Conservation (phyloP, 1,140 invertebrate genomes). For the Drosophila asahinai region DNA sequence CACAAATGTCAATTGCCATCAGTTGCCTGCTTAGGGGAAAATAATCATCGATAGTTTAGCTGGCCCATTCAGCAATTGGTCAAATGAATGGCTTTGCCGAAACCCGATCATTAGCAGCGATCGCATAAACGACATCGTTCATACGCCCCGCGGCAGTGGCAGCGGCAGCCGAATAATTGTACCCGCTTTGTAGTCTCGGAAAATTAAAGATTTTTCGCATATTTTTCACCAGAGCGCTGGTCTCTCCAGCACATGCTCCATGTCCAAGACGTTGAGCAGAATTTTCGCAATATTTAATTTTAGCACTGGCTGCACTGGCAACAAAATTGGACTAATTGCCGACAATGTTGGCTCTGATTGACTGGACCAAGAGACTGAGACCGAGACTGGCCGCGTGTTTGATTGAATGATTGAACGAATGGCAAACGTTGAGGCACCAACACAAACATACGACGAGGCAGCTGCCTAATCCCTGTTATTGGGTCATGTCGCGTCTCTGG, state of each 20-base stretch:
- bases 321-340: conserved; percentile 82
- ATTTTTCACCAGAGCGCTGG: conserved; percentile 47
- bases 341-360: conserved; percentile 73
- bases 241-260: conserved; percentile 61
- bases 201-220: conserved; percentile 82
- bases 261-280: conserved; percentile 67
- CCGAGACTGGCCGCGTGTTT: conserved; percentile 51
- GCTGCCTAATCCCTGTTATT: conserved; percentile 79
- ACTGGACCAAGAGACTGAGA: conserved; percentile 60
- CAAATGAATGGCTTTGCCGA: conserved; percentile 50
- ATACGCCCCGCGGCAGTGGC: conserved; percentile 66
- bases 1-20: conserved; percentile 51
- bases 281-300: conserved; percentile 84
- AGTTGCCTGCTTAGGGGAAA: conserved; percentile 57
- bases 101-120: conserved; percentile 69
- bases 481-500: conserved; percentile 78
- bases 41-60: conserved; percentile 41
- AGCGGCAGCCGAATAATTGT: conserved; percentile 52
- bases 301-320: conserved; percentile 45
- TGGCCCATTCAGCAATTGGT: conserved; percentile 44
- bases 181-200: conserved; percentile 64
- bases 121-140: conserved; percentile 68
- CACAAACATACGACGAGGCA: conserved; percentile 44
- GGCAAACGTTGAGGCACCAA: conserved; percentile 54
- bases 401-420: conserved; percentile 82